Evolutionary conservation across 1,140 invertebrate species (phyloP), one percentile per base, ranked within the genome.

Genomic region (Euura lappo): DNA sequence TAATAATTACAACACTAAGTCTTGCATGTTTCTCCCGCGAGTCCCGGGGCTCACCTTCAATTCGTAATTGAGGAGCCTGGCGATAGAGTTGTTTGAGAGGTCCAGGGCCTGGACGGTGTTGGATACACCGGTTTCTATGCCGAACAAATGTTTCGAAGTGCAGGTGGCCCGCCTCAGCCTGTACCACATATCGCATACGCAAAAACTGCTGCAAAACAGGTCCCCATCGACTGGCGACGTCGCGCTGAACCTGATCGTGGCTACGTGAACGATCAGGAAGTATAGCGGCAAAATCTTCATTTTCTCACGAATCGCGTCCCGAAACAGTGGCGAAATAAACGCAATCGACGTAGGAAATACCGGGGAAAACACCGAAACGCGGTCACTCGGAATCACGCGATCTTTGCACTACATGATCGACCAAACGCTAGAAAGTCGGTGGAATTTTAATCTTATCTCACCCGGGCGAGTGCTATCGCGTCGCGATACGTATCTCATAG

Each of bases 21-120:
- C 28, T 28, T 28, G 28, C 28, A 28, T 28, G 28, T 28, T 28
- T 28, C 0, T 28, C 28, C 28, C 28, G 28, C 28, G 28, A 28
- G 28, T 28, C 28, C 1, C 28, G 28, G 28, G 28, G 80, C 78
- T 78, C 75, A 85, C 86, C 72, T 77, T 74, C 2, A 87, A 68
- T 64, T 85, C 83, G 43, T 78, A 74, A 70, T 81, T 75, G 42
- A 65, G 74, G n/a, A 87, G 69, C 42, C 73, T 67, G 10, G 79
- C 76, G 74, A 87, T 81, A 7, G 82, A 81, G 69, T 87, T 87
- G 74, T 86, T 82, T 67, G 80, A 85, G 8, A 87, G 73, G 72
- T 87, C 85, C 51, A 87, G 75, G 2, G 81, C 83, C 66, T 84
- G 80, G 5, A 86, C 78, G n/a, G 71, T 71, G 67, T 71, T 73